phyloP scores from a whole-genome alignment of 1,140 invertebrate genomes.

The Plectrocnemia conspersa region DNA sequence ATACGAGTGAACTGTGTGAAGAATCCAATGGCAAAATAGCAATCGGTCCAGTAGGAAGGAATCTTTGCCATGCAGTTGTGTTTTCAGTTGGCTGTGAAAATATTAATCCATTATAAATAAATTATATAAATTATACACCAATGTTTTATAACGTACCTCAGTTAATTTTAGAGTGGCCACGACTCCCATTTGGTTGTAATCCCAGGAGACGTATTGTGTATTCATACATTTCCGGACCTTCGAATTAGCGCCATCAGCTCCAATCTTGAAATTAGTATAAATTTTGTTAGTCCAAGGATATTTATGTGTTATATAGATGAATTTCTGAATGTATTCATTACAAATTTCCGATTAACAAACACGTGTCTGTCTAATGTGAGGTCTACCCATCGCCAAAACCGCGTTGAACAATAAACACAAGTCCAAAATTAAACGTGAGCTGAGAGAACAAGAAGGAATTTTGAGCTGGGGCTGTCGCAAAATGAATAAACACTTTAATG shows the following conservation, averaged over 20 bases:
- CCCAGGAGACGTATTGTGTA: constrained; percentile 71
- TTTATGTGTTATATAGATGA: constrained; percentile 36
- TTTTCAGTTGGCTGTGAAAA: constrained; percentile 65
- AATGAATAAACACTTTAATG: too few species aligned
- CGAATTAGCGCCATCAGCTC: constrained; percentile 90
- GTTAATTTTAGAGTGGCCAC: constrained; percentile 82
- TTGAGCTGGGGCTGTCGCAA: too few species aligned
- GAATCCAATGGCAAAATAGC: constrained; percentile 83
- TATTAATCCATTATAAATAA: too few species aligned
- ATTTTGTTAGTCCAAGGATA: constrained; percentile 37
- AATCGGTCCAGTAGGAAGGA: constrained; percentile 84
- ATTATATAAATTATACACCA: constrained; percentile 19
- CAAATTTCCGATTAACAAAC: constrained; percentile 23
- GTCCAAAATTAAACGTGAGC: constrained; percentile 3
- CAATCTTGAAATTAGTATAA: constrained; percentile 63
- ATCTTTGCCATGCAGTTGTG: constrained; percentile 91
- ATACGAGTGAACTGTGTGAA: constrained; percentile 80
- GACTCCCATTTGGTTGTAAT: constrained; percentile 85
- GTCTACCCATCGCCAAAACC: constrained; percentile 26
- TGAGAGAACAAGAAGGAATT: too few species aligned
- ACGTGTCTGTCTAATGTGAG: constrained; percentile 15
- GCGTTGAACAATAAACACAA: constrained; percentile 38
- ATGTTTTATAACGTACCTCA: constrained; percentile 52
- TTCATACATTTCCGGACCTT: constrained; percentile 75
- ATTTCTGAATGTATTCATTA: constrained; percentile 33